Conservation (phyloP, 2,113 vertebrate genomes). For the Phyllostomus discolor region DNA sequence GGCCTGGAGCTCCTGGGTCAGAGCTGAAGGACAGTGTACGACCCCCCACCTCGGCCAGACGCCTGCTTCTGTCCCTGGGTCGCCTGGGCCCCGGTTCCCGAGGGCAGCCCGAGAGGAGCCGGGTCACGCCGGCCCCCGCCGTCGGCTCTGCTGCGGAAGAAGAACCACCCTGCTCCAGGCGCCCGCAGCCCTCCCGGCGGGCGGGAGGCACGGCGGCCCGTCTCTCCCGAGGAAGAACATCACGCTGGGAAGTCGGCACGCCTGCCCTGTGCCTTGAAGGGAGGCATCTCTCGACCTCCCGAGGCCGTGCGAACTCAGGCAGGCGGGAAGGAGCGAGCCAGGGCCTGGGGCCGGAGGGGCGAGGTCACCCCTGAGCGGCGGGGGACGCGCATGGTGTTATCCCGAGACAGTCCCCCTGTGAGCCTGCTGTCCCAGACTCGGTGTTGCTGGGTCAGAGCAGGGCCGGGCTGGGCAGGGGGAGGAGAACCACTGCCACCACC, state of each 20-base stretch:
- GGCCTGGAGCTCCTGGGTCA: accelerated
- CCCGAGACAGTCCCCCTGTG: no score
- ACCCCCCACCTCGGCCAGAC: neutral
- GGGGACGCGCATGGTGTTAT: no score
- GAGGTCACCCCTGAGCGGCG: no score
- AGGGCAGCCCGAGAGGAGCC: neutral
- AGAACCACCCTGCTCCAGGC: neutral
- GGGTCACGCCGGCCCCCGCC: no score
- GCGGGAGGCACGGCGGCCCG: no score
- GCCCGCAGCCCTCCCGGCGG: accelerated
- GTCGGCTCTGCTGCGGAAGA: neutral
- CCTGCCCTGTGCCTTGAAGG: neutral
- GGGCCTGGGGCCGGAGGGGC: no score
- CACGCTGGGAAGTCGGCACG: accelerated
- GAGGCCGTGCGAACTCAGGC: neutral
- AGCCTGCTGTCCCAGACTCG: no score
- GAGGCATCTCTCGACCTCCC: neutral
- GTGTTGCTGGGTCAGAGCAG: no score
- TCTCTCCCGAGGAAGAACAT: neutral
- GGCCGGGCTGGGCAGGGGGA: neutral
- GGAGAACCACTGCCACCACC: accelerated
- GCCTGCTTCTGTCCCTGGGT: neutral
- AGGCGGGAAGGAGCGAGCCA: neutral
- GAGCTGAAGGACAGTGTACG: neutral
- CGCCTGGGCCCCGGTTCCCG: no score